Percentiles rank a stretch among this genome's conserved stretches.
phyloP scores from a whole-genome alignment of 1,140 invertebrate genomes.

The Drosophila biarmipes region DNA sequence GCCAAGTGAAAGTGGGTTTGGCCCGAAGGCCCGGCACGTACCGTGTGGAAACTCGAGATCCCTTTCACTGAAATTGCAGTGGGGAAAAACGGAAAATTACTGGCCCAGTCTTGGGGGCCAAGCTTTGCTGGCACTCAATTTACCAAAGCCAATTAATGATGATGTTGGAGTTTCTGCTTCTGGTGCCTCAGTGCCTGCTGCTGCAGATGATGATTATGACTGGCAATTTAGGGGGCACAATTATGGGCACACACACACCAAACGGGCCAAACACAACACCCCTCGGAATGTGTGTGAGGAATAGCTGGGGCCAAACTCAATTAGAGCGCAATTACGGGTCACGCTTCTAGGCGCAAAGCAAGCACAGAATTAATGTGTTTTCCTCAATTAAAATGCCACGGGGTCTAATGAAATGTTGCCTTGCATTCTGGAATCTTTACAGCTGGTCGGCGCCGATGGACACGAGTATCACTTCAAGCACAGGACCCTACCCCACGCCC shows the following conservation, averaged over 20 bases:
- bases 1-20: constrained; percentile 38
- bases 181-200: constrained; percentile 9
- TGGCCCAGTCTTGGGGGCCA: constrained; percentile 11
- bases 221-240: constrained; percentile 73
- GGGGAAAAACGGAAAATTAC: constrained; percentile 68
- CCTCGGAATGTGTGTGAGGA: constrained; percentile 13
- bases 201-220: constrained; percentile 63
- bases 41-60: constrained; percentile 56
- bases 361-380: constrained; percentile 66
- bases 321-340: constrained; percentile 72
- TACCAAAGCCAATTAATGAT: constrained; percentile 59
- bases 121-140: constrained; percentile 57
- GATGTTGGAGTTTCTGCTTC: constrained; percentile 34
- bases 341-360: constrained; percentile 42
- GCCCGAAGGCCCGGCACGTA: constrained; percentile 33
- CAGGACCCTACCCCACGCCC: constrained; percentile 92
- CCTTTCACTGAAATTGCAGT: constrained; percentile 60
- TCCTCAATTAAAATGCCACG: constrained; percentile 66
- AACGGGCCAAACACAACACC: constrained; percentile 3
- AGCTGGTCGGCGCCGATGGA: constrained; percentile 92
- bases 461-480: constrained; percentile 97
- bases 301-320: constrained; percentile 54
- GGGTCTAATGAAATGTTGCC: constrained; percentile 55
- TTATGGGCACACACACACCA: constrained; percentile 43
- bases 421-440: constrained; percentile 47